A percentile compares a stretch with the other conserved stretches of the same genome.
Evolutionary conservation across 2,113 vertebrate species (phyloP).

Genomic region (Crotalus horridus): DNA sequence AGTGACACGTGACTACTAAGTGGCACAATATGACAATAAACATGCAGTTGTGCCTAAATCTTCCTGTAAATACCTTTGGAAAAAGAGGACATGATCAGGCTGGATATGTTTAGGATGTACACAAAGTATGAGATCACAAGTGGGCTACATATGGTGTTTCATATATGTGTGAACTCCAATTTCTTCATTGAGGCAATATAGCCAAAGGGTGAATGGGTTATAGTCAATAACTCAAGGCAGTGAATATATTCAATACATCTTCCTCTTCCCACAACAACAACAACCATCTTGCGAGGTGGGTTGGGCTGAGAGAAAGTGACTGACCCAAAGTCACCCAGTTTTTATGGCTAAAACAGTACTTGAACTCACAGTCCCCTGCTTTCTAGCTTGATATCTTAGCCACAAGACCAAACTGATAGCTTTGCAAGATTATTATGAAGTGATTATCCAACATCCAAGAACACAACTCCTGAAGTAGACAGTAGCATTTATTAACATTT

Average conservation of each 20-base stretch:
- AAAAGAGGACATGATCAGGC: not conserved
- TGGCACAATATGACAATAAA: constrained; percentile 46
- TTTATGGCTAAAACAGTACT: not conserved
- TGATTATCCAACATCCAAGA: not conserved
- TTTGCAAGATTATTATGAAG: not conserved
- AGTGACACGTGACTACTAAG: constrained; percentile 39
- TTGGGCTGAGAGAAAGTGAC: not conserved
- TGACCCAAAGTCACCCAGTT: not conserved
- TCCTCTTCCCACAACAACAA: not conserved
- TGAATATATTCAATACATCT: not conserved
- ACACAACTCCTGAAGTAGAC: not conserved
- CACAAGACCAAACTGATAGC: not conserved
- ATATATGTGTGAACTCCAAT: not conserved
- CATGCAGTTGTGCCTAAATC: constrained; percentile 39
- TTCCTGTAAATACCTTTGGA: constrained; percentile 18
- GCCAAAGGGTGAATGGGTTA: not conserved
- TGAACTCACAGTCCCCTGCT: not conserved
- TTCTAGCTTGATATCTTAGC: not conserved
- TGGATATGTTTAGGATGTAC: not conserved
- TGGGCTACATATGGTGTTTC: not conserved
- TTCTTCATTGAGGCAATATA: not conserved
- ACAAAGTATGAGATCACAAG: not conserved
- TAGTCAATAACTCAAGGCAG: not conserved
- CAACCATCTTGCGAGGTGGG: not conserved
- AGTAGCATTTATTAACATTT: not conserved